Evolutionary conservation across 2,888 invertebrate species (phyloP).

Genomic region (Azorinus chamasolen): DNA sequence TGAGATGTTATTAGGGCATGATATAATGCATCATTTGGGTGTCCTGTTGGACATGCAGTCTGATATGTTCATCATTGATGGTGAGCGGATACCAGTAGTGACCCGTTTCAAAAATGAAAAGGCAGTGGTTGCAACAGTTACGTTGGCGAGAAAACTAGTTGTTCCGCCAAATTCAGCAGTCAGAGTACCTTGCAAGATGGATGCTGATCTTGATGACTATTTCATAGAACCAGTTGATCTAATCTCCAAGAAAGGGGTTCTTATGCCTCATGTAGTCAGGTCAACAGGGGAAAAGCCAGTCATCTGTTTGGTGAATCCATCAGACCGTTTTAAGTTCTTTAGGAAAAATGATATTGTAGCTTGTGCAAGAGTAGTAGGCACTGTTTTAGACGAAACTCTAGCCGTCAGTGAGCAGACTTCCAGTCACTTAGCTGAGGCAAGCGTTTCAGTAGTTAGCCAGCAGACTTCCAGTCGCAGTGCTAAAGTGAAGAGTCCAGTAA

Average conservation of each 20-base stretch:
- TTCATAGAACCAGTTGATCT: slow-evolving; percentile 22
- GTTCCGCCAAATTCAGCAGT: slow-evolving; percentile 37
- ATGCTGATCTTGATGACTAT: slow-evolving; percentile 2
- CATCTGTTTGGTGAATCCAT: slow-evolving; percentile 10
- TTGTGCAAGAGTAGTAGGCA: slow-evolving; percentile 2
- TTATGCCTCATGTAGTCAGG: slow-evolving; percentile 4
- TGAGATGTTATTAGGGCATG: slow-evolving; percentile 13
- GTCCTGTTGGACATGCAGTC: slow-evolving; percentile 6
- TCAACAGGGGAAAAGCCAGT: slow-evolving; percentile 5
- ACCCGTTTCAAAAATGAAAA: not conserved
- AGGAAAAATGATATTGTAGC: slow-evolving; percentile 12
- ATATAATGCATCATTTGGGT: slow-evolving; percentile 11
- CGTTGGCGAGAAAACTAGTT: slow-evolving; percentile 1
- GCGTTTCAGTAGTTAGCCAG: too few species aligned
- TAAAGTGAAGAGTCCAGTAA: too few species aligned
- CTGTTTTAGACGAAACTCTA: not conserved
- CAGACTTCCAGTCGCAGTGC: too few species aligned
- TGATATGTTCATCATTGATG: slow-evolving; percentile 14
- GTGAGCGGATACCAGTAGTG: slow-evolving; percentile 1
- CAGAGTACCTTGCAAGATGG: slow-evolving; percentile 8
- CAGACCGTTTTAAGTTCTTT: slow-evolving; percentile 4
- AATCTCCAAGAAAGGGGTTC: not conserved
- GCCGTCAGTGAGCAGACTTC: too few species aligned
- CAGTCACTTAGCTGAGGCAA: too few species aligned
- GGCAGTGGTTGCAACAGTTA: slow-evolving; percentile 1